Evolutionary conservation across 2,888 invertebrate genomes (phyloP).

Genomic region (Phymatocera aterrima): DNA sequence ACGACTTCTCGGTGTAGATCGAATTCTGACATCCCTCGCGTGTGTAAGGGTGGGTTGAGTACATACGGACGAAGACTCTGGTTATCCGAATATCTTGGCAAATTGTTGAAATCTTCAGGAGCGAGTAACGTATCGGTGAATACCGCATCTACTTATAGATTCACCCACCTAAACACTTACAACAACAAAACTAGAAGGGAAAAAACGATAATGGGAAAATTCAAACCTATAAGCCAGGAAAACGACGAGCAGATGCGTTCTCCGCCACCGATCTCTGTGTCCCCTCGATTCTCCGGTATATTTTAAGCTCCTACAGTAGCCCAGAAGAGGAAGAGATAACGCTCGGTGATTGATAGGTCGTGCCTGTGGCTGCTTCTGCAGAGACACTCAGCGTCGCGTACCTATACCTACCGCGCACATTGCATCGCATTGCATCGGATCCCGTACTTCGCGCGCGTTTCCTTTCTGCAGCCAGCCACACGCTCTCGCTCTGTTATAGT

Average conservation of each 20-base stretch:
- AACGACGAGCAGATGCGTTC: conserved; percentile 26
- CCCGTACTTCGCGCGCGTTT: background rate
- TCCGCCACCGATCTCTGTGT: background rate
- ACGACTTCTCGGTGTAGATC: no score
- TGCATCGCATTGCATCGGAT: background rate
- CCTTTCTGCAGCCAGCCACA: conserved; percentile 12
- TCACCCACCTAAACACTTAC: background rate
- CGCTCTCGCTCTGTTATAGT: conserved; percentile 4
- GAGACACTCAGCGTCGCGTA: background rate
- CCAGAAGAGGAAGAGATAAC: conserved; percentile 37
- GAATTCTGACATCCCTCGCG: no score
- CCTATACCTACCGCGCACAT: background rate
- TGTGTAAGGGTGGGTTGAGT: no score
- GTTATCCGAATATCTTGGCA: no score
- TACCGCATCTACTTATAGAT: no score
- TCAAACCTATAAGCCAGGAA: background rate
- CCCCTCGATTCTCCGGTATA: conserved; percentile 21
- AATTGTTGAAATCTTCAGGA: no score
- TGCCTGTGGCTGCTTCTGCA: conserved; percentile 17
- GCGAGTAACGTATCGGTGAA: no score
- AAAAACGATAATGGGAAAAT: background rate
- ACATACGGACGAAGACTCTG: no score
- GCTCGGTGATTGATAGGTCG: conserved; percentile 42
- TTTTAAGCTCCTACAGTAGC: conserved; percentile 7
- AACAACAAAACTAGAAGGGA: background rate